These are phyloP conservation scores for Onthophagus sagittarius DNA, from an alignment of 2,888 invertebrate species.

Conservation along the genomic window DNA sequence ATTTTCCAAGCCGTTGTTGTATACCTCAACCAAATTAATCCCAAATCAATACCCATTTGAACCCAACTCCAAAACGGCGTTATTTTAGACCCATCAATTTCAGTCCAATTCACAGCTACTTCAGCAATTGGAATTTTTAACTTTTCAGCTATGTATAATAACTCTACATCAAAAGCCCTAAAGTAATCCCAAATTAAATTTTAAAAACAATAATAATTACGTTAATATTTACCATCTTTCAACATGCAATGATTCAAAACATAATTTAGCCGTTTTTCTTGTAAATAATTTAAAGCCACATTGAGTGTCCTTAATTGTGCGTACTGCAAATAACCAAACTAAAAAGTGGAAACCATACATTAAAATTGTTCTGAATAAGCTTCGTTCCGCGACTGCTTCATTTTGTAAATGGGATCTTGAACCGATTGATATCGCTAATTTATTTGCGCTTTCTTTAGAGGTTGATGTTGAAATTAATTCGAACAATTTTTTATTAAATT, in stretches of 20 bases:
- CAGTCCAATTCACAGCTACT: slow-evolving; percentile 91
- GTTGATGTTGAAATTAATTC: slow-evolving; percentile 43
- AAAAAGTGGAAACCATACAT: slow-evolving; percentile 97
- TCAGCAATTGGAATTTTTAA: slow-evolving; percentile 82
- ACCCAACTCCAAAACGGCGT: slow-evolving; percentile 94
- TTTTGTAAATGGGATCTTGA: slow-evolving; percentile 94
- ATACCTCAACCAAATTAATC: slow-evolving; percentile 90
- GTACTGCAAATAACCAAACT: slow-evolving; percentile 91
- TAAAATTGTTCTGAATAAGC: slow-evolving; percentile 75
- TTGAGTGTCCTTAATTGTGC: slow-evolving; percentile 90
- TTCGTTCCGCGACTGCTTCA: slow-evolving; percentile 81
- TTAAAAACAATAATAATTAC: too few species aligned
- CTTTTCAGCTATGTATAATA: slow-evolving; percentile 87
- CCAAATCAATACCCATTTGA: slow-evolving; percentile 93
- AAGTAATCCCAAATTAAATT: slow-evolving; percentile 35
- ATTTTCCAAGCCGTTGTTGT: slow-evolving; percentile 84
- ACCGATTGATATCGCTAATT: slow-evolving; percentile 76
- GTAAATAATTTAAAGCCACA: slow-evolving; percentile 98
- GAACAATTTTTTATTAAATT: slow-evolving; percentile 59
- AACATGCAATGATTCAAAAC: slow-evolving; percentile 89
- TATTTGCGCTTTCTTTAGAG: slow-evolving; percentile 35
- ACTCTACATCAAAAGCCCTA: slow-evolving; percentile 98
- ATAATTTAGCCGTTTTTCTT: slow-evolving; percentile 69
- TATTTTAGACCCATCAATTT: slow-evolving; percentile 89
- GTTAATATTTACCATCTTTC: slow-evolving; percentile 85